Evolutionary conservation across 2,888 invertebrate species (phyloP), one percentile per base, ranked within the genome.

Genomic region (Lordiphosa andalusiaca): DNA sequence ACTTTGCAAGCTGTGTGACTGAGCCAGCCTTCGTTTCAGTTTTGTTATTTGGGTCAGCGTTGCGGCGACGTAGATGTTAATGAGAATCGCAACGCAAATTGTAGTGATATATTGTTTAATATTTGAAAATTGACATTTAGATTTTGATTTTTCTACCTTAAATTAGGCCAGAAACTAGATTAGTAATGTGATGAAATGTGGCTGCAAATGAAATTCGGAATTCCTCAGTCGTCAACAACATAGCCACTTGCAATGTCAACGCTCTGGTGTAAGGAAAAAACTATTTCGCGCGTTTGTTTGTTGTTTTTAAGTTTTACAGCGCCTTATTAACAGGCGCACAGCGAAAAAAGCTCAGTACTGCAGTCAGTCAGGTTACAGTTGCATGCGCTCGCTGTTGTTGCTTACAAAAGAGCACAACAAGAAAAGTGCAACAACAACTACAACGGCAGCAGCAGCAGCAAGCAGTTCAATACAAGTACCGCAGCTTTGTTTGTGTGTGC

Each of bases 301-400:
- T 86, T 86, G 86, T 81, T 85, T 86, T 87, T 75, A 74, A 86
- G 87, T 88, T 88, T 87, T 85, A 82, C 84, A 85, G 77, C 82
- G 86, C 72, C 73, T 71, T 69, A 62, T 71, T 78, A 88, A 70
- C 87, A 87, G 86, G 86, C 85, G 73, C 73, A 54, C 86, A 86
- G 86, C 65, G 40, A 44, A 63, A 62, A 61, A 40, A 71, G 67
- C 61, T 61, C 59, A 67, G 59, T 39, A 41, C 53, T 70, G 71
- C 63, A 69, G 58, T 57, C 59, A 67, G 61, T 47, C 46, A 21
- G 47, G 46, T 63, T 63, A 63, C 69, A 65, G 52, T 56, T 53
- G 62, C 67, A 67, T 49, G 65, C 44, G 47, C 60, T 57, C 53
- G 67, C 53, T 61, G 57, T 50, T 38, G 38, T 33, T 39, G 42